Evolutionary conservation across 2,797 vertebrate species (phyloP).

Genomic region (Adrianichthys oophorus): DNA sequence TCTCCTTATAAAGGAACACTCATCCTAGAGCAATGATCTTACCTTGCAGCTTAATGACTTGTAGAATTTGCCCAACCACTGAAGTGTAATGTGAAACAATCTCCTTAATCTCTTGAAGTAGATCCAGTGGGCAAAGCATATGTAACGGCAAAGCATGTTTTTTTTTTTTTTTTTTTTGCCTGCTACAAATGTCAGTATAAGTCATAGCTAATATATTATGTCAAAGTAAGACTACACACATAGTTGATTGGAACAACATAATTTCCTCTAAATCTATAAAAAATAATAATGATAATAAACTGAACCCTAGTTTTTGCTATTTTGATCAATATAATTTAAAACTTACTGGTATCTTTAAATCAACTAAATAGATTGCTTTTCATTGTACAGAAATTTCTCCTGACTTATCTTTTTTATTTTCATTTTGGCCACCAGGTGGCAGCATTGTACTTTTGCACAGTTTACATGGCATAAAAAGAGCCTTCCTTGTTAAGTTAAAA

Average conservation of each 20-base stretch:
- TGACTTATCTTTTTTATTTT: neutral
- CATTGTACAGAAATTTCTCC: neutral
- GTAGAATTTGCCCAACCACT: constrained; percentile 44
- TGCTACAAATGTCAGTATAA: neutral
- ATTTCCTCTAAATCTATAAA: neutral
- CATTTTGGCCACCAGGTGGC: constrained; percentile 47
- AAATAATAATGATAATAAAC: too few species aligned
- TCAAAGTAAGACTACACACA: neutral
- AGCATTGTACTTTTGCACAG: constrained; percentile 28
- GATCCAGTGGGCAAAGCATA: constrained; percentile 16
- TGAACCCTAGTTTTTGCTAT: neutral
- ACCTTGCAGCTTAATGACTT: constrained; percentile 42
- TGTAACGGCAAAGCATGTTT: neutral
- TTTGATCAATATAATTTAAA: neutral
- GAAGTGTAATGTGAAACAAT: constrained; percentile 36
- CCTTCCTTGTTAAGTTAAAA: neutral
- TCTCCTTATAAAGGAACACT: constrained; percentile 32
- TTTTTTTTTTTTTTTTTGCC: constrained; percentile 4
- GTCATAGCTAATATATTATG: neutral
- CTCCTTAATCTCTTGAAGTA: constrained; percentile 34
- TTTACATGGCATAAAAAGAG: constrained; percentile 14
- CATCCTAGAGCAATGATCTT: constrained; percentile 37
- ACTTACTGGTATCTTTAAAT: neutral
- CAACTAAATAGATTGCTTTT: neutral
- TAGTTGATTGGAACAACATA: neutral